These are phyloP conservation scores for Lasioglossum vierecki DNA, from an alignment of 2,888 invertebrate genomes.

Conservation along the genomic window DNA sequence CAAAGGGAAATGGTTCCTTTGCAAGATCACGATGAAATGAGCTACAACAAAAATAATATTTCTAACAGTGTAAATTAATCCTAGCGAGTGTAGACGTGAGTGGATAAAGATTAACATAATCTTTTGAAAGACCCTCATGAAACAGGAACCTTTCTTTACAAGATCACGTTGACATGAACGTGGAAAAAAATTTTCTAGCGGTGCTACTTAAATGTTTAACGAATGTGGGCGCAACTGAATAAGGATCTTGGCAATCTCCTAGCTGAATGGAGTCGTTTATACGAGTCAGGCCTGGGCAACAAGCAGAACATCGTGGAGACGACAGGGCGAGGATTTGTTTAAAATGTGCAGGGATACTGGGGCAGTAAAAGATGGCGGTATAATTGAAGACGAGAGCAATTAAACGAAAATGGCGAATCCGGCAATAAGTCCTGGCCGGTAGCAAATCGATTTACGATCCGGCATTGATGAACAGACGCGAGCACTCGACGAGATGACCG, in stretches of 20 bases:
- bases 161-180: background rate
- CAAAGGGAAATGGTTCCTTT: background rate
- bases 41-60: too few relatives aligned
- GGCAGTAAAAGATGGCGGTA: background rate
- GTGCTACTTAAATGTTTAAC: background rate
- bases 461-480: constrained; percentile 28
- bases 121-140: background rate
- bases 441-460: constrained; percentile 29
- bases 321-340: background rate
- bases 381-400: background rate
- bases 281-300: too few relatives aligned
- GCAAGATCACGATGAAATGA: too few relatives aligned
- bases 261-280: background rate
- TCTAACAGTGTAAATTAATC: too few relatives aligned
- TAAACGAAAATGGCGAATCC: constrained; percentile 19
- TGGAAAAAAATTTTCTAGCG: background rate
- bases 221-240: too few relatives aligned
- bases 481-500: constrained; percentile 19
- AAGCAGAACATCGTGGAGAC: background rate
- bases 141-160: background rate
- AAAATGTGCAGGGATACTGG: background rate
- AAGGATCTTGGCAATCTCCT: background rate
- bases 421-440: constrained; percentile 17
- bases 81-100: background rate
- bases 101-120: background rate